Evolutionary conservation across 2,888 invertebrate species (phyloP), one percentile per base, ranked within the genome.

Genomic region (Hirtodrosophila cameraria): DNA sequence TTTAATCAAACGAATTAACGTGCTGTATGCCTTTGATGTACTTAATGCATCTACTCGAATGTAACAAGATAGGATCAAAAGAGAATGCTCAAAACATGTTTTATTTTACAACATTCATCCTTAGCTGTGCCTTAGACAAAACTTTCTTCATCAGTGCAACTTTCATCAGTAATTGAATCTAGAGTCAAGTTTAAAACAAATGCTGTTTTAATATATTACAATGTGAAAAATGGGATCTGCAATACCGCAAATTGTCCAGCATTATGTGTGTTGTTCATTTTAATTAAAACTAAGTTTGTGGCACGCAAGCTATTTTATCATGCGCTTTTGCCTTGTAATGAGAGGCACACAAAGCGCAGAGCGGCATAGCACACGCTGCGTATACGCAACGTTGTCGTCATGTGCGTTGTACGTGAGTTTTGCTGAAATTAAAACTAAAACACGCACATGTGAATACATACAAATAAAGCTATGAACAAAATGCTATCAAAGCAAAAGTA

Each of bases 211-310:
- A 23, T 7, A 7, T 23, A 0, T 23, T 7, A 23, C 6, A 7
- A 23, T 23, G 2, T 23, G 8, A 23, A 2, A 36, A n/a, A 25
- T 18, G 35, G 16, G 12, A 11, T 6, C 31, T 16, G 38, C 13
- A 55, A 27, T 35, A 15, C 7, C 20, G 27, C 20, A 30, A 36
- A 43, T 28, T 50, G 23, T 30, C 15, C 11, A 11, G 18, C 18
- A 18, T 45, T 28, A 16, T 23, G 1, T 8, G 23, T 23, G 33
- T 35, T 31, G 38, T 52, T 28, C 15, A 15, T 39, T 74, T 68
- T 72, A 75, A 69, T 81, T 72, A 66, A 78, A 72, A 68, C 41
- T 64, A 57, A 60, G 53, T 75, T 23, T 68, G 61, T 61, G 46
- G 18, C 16, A 11, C 27, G 48, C 28, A 8, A 27, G 53, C 18